A percentile compares a stretch with the other conserved stretches of the same genome.
Evolutionary conservation across 1,140 invertebrate species (phyloP).

Genomic region (Aphidius ervi): DNA sequence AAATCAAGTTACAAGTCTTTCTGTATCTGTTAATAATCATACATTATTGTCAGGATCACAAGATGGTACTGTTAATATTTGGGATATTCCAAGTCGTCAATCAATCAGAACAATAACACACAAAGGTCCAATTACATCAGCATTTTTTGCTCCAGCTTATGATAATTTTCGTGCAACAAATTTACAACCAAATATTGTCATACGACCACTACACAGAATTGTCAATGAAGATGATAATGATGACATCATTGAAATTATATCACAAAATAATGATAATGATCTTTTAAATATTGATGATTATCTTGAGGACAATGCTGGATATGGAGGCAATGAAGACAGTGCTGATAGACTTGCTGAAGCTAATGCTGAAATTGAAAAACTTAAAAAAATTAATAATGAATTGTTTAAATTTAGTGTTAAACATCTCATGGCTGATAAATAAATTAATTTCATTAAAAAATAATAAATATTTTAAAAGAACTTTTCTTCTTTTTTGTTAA

Average conservation of each 20-base stretch:
- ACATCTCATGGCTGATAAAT: slow-evolving; percentile 22
- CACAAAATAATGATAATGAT: slow-evolving; percentile 33
- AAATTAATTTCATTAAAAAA: not conserved
- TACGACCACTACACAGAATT: slow-evolving; percentile 39
- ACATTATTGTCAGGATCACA: slow-evolving; percentile 70
- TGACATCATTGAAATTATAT: slow-evolving; percentile 35
- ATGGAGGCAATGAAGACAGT: not conserved
- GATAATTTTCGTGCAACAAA: slow-evolving; percentile 47
- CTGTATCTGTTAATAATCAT: slow-evolving; percentile 65
- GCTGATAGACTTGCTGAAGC: slow-evolving; percentile 31
- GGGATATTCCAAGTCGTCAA: slow-evolving; percentile 74
- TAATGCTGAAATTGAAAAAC: slow-evolving; percentile 43
- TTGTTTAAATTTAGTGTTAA: slow-evolving; percentile 53
- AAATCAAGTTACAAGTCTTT: slow-evolving; percentile 65
- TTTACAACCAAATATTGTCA: slow-evolving; percentile 45
- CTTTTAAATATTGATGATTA: slow-evolving; percentile 36
- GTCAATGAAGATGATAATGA: slow-evolving; percentile 39
- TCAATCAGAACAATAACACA: slow-evolving; percentile 65
- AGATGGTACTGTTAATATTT: slow-evolving; percentile 70
- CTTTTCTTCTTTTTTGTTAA: slow-evolving; percentile 6
- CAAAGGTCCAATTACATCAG: slow-evolving; percentile 70
- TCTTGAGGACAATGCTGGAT: slow-evolving; percentile 13
- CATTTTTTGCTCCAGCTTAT: slow-evolving; percentile 56
- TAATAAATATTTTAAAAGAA: slow-evolving; percentile 17
- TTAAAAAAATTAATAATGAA: slow-evolving; percentile 52